Evolutionary conservation across 2,797 vertebrate species (phyloP), one percentile per base, ranked within the genome.

Genomic region (Myoxocephalus aenaeus): DNA sequence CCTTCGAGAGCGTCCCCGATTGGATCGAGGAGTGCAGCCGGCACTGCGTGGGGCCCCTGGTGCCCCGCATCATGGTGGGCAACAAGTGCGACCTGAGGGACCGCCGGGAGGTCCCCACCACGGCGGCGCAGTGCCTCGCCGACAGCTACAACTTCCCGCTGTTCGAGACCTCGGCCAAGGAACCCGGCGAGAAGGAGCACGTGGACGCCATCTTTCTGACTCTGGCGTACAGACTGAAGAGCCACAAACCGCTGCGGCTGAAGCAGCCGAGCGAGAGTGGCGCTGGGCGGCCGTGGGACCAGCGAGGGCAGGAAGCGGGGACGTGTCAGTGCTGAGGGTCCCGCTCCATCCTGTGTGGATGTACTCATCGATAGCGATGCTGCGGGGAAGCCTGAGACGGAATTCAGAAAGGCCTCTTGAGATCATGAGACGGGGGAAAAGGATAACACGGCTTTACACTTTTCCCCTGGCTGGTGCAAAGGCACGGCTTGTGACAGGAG

Each of bases 121-220:
- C 93, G 0, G 50, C 89, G 0, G 95, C 94, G 0, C 95, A 96
- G 77, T 91, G 92, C 62, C 79, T 95, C 0, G 95, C 95, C 0
- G 95, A 96, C 83, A 80, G 89, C 70, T 95, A 95, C 84, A 88
- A 93, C 86, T 93, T 95, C 79, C 95, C 95, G 0, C 87, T 95
- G 36, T 96, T 95, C 73, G 95, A 96, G 90, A 95, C 95, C 1
- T 96, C 95, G 1, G 95, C 95, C 70, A 96, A 95, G 78, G 95
- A 95, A 54, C 93, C 92, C 1, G 57, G 73, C 1, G 95, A 96
- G 88, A 94, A 94, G 75, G 94, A 95, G 65, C 90, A 96, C 0
- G 93, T 95, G 0, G 94, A 95, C 6, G 93, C 95, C 32, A 95
- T 96, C 74, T 96, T 96, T 85, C 89, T 96, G 82, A 96, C 95